Evolutionary conservation across 2,113 vertebrate species (phyloP), one percentile per base, ranked within the genome.

Genomic region (Progne subis): DNA sequence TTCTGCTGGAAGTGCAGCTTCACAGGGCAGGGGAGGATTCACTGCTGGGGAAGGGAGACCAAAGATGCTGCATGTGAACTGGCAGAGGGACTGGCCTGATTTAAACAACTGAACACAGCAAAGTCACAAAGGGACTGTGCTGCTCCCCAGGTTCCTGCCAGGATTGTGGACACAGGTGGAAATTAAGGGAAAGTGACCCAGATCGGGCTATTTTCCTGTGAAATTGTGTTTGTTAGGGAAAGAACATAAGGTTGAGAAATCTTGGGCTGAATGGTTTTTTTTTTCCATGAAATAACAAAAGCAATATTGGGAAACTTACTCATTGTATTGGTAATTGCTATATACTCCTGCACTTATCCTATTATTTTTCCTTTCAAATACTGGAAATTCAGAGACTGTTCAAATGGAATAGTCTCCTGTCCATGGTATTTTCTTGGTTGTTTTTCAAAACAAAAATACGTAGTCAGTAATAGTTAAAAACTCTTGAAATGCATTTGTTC

Each of bases 31-130:
- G 9, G 24, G 5, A 47, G 56, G 49, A 25, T 6, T 21, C 29
- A 0, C 12, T 24, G 6, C 19, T 2, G 44, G 10, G 21, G 1
- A 25, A 4, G 3, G 18, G 17, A 46, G 24, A 14, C 12, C 7
- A 2, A 37, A 37, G 47, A 26, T 63, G 47, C 13, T 0, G 0
- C 3, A 2, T 8, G 12, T 23, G 37, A 29, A 16, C 44, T 60
- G 65, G 44, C 55, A 43, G 23, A 28, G 29, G 24, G 31, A 24
- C 25, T 8, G 16, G 31, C 25, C 55, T 31, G 47, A 26, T 26
- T 53, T 17, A 31, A 37, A 53, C 37, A 26, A 4, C 16, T 37
- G 15, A 37, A 7, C 37, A 4, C 25, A 53, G 31, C 37, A 6
- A 31, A 31, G 25, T 25, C 64, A n/a, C 65, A 41, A 5, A 49